A percentile compares a stretch with the other conserved stretches of the same genome.
These are phyloP conservation scores for Ciona savignyi DNA, from an alignment of 23 tunicate species.

Conservation along the genomic window DNA sequence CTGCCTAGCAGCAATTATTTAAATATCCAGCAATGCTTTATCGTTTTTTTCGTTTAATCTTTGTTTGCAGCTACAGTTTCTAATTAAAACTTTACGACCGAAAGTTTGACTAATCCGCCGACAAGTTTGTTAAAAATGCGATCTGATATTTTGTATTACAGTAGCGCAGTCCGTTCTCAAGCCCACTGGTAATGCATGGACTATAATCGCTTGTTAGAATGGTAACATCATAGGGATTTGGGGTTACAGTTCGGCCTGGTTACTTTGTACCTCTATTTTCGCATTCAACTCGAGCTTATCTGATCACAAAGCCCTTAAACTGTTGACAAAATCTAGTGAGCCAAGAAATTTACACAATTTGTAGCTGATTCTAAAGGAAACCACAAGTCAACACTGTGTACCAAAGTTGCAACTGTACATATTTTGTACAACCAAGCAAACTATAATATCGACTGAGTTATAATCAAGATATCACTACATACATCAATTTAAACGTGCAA, in stretches of 20 bases:
- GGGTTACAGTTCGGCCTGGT: not conserved
- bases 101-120: not conserved
- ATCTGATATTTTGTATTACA: not conserved
- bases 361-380: not conserved
- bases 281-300: not conserved
- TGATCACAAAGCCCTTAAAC: not conserved
- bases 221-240: not conserved
- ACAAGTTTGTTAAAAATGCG: not conserved
- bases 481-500: constrained; percentile 1
- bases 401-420: too few relatives aligned
- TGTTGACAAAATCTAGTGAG: not conserved
- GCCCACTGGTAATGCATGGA: not conserved
- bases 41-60: too few relatives aligned
- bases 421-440: too few relatives aligned
- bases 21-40: too few relatives aligned
- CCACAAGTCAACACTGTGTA: too few relatives aligned
- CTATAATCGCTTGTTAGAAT: not conserved
- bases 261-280: not conserved
- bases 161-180: not conserved
- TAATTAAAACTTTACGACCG: not conserved
- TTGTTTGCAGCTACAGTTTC: too few relatives aligned
- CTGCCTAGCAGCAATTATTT: too few relatives aligned
- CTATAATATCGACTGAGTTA: too few relatives aligned
- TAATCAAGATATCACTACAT: not conserved
- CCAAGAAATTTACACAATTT: not conserved